These are phyloP conservation scores for Drosophila murphyi DNA, from an alignment of 1,140 invertebrate species.

Conservation along the genomic window DNA sequence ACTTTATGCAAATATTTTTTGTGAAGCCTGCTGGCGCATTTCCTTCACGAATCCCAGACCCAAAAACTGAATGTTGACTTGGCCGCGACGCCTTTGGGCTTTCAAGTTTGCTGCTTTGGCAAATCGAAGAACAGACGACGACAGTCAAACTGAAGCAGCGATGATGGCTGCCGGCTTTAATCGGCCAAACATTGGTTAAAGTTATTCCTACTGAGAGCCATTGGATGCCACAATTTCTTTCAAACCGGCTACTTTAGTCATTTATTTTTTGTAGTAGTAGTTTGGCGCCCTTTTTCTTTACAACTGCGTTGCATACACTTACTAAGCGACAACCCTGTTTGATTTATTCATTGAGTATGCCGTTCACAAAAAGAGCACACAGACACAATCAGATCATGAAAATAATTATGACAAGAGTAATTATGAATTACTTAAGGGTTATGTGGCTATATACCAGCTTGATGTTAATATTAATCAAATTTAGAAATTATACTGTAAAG, in stretches of 20 bases:
- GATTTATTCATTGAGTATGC: background rate
- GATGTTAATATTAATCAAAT: too few species aligned
- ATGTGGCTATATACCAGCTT: too few species aligned
- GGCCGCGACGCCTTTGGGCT: constrained; percentile 35
- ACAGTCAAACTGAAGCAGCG: background rate
- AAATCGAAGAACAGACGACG: constrained; percentile 21
- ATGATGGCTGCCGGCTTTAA: background rate
- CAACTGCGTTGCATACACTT: constrained; percentile 6
- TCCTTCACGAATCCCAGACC: background rate
- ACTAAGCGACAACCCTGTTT: background rate
- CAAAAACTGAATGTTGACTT: constrained; percentile 54
- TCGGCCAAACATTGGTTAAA: background rate
- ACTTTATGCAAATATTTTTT: constrained; percentile 76
- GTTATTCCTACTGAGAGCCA: background rate
- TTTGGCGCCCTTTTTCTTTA: background rate
- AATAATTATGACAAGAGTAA: too few species aligned
- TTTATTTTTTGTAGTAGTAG: background rate
- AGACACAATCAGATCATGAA: too few species aligned
- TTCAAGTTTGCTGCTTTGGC: constrained; percentile 12
- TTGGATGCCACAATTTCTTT: too few species aligned
- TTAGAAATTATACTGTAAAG: too few species aligned
- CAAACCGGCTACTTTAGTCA: background rate
- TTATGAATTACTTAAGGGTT: too few species aligned
- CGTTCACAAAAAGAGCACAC: too few species aligned
- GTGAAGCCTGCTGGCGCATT: background rate